Conservation (phyloP, 92 coral and sea anemone species). For the Anthopleura xanthogrammica region DNA sequence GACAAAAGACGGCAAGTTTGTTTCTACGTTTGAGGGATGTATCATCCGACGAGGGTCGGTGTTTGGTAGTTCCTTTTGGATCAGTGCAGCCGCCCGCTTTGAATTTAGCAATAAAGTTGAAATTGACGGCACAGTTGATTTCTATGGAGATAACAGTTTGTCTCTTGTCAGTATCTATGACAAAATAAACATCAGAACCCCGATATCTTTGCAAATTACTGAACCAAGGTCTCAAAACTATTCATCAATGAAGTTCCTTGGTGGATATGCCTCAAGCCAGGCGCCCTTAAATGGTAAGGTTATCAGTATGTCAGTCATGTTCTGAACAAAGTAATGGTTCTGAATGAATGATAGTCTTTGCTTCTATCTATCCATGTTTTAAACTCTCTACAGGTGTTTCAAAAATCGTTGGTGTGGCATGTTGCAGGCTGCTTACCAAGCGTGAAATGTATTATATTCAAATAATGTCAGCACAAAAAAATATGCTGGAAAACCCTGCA, state of each 20-base stretch:
- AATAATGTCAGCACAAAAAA: no score
- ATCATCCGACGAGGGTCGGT: neutral
- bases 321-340: no score
- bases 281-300: neutral
- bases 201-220: neutral
- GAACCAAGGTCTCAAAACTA: neutral
- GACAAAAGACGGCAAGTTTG: neutral
- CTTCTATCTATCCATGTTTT: no score
- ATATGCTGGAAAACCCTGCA: no score
- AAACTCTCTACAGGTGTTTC: no score
- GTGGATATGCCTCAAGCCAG: neutral
- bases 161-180: neutral
- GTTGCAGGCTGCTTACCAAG: no score
- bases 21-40: neutral
- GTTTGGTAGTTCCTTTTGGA: neutral
- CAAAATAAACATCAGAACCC: neutral
- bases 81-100: neutral
- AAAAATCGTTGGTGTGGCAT: no score
- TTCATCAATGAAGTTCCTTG: neutral
- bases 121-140: neutral
- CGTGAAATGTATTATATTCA: no score
- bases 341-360: no score
- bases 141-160: neutral
- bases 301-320: no score
- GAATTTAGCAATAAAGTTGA: neutral